These are phyloP conservation scores for Microtus montanus DNA, from an alignment of 2,113 vertebrate species.

Conservation along the genomic window DNA sequence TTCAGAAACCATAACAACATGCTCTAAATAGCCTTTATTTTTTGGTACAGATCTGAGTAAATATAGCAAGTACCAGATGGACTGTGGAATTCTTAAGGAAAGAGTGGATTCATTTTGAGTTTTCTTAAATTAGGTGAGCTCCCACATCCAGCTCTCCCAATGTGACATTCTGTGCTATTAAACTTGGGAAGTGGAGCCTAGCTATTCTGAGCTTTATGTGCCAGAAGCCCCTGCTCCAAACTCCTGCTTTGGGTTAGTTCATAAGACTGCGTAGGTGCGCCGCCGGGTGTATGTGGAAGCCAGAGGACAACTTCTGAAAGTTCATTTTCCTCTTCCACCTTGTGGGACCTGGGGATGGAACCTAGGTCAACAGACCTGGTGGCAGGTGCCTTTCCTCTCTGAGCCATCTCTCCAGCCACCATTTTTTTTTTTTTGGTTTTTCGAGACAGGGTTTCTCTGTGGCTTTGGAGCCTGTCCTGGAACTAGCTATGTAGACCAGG, in stretches of 20 bases:
- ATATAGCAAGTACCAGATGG: conserved; percentile 38
- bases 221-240: background rate
- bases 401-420: background rate
- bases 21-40: conserved; percentile 37
- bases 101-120: conserved; percentile 39
- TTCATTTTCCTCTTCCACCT: background rate
- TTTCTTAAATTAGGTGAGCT: conserved; percentile 56
- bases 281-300: background rate
- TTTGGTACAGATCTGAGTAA: conserved; percentile 5
- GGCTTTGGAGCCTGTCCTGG: too few species aligned
- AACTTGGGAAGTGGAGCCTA: background rate
- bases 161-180: background rate
- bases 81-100: background rate
- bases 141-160: conserved; percentile 2
- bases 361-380: background rate
- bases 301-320: background rate
- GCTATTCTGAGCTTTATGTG: conserved; percentile 31
- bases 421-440: too few species aligned
- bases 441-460: too few species aligned
- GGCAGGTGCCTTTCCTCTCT: background rate
- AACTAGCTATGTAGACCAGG: too few species aligned
- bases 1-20: background rate
- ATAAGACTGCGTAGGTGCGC: background rate
- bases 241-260: background rate
- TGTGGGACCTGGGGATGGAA: background rate